Evolutionary conservation across 2,888 invertebrate species (phyloP), one percentile per base, ranked within the genome.

Genomic region (Heliconius charithonia): DNA sequence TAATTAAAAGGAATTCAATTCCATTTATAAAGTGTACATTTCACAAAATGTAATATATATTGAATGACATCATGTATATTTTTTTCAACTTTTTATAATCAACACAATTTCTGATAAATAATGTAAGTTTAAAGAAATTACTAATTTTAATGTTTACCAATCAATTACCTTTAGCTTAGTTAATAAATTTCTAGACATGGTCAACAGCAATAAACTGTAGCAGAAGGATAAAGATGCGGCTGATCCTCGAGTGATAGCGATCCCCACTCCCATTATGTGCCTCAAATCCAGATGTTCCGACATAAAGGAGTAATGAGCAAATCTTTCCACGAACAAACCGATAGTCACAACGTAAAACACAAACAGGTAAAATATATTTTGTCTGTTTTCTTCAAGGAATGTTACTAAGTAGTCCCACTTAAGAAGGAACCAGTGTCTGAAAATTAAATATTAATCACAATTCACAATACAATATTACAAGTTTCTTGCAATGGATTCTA

Each of bases 261-360:
- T 99, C 0, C 99, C 99, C 3, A 98, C 98, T 2, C 99, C 99
- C 99, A 99, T 99, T 67, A 99, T 99, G 87, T 99, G 98, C 1
- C 99, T 95, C 84, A 99, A 92, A 91, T 99, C 99, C 37, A 98
- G 97, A 91, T 99, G 99, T 88, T 99, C 99, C 0, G 98, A 97
- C 98, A 99, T 98, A 90, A 99, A 99, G 0, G 98, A 98, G 89
- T 99, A 99, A 94, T 98, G 98, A 78, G 99, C 98, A 88, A 99
- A 99, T 88, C 99, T 95, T 89, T 99, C 99, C 13, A 99, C 97
- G 88, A 99, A 99, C n/a, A 99, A 91, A 0, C 97, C 98, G 83
- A 98, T 97, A 3, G 98, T 99, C 70, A 98, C 96, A n/a, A 99
- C 98, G 89, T 98, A 99, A 93, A 99, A 99, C 12, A 99, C 95